Conservation (phyloP, 2,888 invertebrate species). For the Ophraella communa region DNA sequence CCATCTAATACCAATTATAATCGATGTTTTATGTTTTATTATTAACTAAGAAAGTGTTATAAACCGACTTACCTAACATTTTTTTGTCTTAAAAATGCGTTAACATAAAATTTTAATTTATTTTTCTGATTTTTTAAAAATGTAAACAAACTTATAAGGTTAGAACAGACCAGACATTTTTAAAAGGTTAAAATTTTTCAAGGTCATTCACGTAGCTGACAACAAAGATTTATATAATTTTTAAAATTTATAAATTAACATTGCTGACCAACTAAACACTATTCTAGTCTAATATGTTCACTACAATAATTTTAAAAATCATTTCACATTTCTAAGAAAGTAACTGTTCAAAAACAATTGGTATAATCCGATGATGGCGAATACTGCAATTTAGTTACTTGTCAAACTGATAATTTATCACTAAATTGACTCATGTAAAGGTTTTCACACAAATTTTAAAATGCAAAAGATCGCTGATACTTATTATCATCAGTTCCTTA, state of each 20-base stretch:
- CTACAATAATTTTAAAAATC: conserved; percentile 6
- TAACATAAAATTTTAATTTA: not conserved
- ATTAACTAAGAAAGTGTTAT: not conserved
- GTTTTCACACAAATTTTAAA: conserved; percentile 37
- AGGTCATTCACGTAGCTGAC: conserved; percentile 56
- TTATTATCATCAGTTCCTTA: conserved; percentile 53
- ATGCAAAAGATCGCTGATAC: conserved; percentile 26
- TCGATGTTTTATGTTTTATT: not conserved
- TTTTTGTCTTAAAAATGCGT: not conserved
- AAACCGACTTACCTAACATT: not conserved
- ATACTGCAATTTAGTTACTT: conserved; percentile 47
- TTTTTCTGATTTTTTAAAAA: conserved; percentile 25
- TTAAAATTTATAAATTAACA: conserved; percentile 48
- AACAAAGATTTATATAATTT: conserved; percentile 52
- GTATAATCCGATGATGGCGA: conserved; percentile 39
- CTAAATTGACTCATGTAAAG: conserved; percentile 48
- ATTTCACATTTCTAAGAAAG: conserved; percentile 21
- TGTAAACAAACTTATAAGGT: conserved; percentile 48
- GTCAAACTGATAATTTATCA: conserved; percentile 47
- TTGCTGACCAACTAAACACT: conserved; percentile 19
- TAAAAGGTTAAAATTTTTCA: conserved; percentile 45
- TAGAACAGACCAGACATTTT: conserved; percentile 36
- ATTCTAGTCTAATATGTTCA: conserved; percentile 13
- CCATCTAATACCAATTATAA: not conserved
- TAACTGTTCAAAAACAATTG: conserved; percentile 33